These are phyloP conservation scores for Synodontis membranacea DNA, from an alignment of 2,113 vertebrate species.

Conservation along the genomic window DNA sequence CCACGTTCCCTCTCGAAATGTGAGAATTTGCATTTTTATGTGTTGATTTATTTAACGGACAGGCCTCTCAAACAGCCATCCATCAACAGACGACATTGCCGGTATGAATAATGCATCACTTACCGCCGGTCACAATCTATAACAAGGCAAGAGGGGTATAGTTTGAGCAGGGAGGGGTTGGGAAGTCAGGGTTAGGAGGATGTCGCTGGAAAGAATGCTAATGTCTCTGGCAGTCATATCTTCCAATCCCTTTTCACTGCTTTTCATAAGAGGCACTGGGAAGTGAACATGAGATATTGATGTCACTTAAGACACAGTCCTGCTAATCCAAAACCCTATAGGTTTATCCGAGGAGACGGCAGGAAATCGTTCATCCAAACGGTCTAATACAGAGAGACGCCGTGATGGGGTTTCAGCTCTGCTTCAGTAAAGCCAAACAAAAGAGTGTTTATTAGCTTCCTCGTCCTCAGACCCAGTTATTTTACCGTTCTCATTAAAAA, in stretches of 20 bases:
- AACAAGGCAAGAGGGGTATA: slow-evolving; percentile 67
- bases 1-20: slow-evolving; percentile 73
- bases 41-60: slow-evolving; percentile 86
- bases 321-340: slow-evolving; percentile 53
- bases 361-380: slow-evolving; percentile 10
- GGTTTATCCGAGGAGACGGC: slow-evolving; percentile 32
- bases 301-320: slow-evolving; percentile 55
- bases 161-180: slow-evolving; percentile 44
- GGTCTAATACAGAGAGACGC: slow-evolving; percentile 5
- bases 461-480: slow-evolving; percentile 58
- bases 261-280: slow-evolving; percentile 59
- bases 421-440: slow-evolving; percentile 50
- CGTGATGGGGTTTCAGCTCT: slow-evolving; percentile 34
- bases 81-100: slow-evolving; percentile 76
- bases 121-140: slow-evolving; percentile 78
- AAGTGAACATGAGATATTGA: slow-evolving; percentile 62
- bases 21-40: slow-evolving; percentile 85
- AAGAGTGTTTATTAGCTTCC: slow-evolving; percentile 43
- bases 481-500: slow-evolving; percentile 71
- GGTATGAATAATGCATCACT: slow-evolving; percentile 82
- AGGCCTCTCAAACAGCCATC: slow-evolving; percentile 81
- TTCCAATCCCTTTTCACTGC: slow-evolving; percentile 64
- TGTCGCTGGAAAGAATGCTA: slow-evolving; percentile 62
- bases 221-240: slow-evolving; percentile 60
- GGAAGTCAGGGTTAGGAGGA: slow-evolving; percentile 64